Evolutionary conservation across 1,140 invertebrate genomes (phyloP), one percentile per base, ranked within the genome.

Genomic region (Caerostris extrusa): DNA sequence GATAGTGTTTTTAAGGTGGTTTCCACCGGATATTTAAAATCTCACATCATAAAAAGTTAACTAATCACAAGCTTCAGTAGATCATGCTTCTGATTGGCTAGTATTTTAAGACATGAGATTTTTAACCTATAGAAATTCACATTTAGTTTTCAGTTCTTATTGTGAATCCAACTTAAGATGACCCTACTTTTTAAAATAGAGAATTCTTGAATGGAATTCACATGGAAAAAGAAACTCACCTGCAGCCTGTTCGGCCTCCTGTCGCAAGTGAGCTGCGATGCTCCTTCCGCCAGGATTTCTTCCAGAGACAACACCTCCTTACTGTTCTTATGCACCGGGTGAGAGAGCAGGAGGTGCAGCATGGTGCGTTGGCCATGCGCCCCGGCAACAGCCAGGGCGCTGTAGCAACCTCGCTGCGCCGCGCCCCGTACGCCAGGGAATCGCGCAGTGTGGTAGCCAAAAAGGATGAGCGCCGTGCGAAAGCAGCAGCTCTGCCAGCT

Each of bases 271-370:
- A 91, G 85, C 55, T 93, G 88, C 67, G 94, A 95, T 55, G 96
- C 96, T 53, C 98, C 98, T 96, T 99, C 98, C 1, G 98, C 98
- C 58, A 99, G 96, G 95, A 98, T 98, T 95, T 99, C 98, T 95
- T 98, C 98, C 83, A 98, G 96, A 0, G 98, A 98, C 14, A 99
- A 96, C 19, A 98, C 98, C 95, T 98, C 98, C 90, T 97, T 97
- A 60, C 97, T 97, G 3, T 96, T 97, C 50, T 96, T 96, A 3
- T 88, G 58, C 14, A 98, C 96, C 3, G 98, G 98, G 0, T 98
- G 97, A 0, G 98, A 97, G 1, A 93, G 64, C 3, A 98, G 96
- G 95, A 98, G 98, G 60, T 61, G 60, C 17, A 61, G 8, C 92
- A 98, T 97, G 2, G 97, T 96, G 89, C 98, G 96, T 91, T 98